These are phyloP conservation scores for Chloroceryle inda DNA, from an alignment of 2,797 vertebrate species.

Conservation along the genomic window DNA sequence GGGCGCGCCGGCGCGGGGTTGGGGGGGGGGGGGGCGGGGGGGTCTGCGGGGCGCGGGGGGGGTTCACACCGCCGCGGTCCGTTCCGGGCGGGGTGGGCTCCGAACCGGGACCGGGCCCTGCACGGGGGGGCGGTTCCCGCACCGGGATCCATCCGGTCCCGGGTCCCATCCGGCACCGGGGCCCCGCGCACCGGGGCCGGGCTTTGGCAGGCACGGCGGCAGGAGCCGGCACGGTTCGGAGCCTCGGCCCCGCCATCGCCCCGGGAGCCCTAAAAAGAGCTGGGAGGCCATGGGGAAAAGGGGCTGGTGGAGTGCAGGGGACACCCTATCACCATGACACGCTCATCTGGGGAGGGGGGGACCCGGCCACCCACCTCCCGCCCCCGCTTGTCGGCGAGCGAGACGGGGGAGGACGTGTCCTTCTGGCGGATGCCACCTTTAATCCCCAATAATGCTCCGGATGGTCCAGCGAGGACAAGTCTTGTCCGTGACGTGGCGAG, in stretches of 20 bases:
- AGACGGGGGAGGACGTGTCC: neutral
- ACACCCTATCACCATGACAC: neutral
- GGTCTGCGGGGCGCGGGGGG: too few relatives aligned
- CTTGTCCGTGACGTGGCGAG: constrained; percentile 17
- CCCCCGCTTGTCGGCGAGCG: neutral
- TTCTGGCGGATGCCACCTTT: constrained; percentile 41
- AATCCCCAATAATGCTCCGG: constrained; percentile 54
- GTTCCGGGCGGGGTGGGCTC: too few relatives aligned
- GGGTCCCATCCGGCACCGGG: too few relatives aligned
- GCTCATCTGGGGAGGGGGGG: neutral
- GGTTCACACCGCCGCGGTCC: too few relatives aligned
- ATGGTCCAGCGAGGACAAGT: neutral
- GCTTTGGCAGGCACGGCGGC: neutral
- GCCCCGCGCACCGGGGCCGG: neutral
- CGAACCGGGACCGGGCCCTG: too few relatives aligned
- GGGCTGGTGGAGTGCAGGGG: neutral
- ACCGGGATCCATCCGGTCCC: too few relatives aligned
- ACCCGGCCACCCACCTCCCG: neutral
- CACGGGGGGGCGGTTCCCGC: too few relatives aligned
- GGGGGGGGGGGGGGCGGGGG: too few relatives aligned
- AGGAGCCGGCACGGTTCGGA: neutral
- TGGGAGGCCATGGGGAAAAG: neutral
- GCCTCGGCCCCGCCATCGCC: neutral
- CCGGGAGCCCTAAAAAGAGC: rapidly evolving
- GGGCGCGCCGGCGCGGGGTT: too few relatives aligned